phyloP scores from a whole-genome alignment of 2,797 vertebrate species.

The Macropus fuliginosus region DNA sequence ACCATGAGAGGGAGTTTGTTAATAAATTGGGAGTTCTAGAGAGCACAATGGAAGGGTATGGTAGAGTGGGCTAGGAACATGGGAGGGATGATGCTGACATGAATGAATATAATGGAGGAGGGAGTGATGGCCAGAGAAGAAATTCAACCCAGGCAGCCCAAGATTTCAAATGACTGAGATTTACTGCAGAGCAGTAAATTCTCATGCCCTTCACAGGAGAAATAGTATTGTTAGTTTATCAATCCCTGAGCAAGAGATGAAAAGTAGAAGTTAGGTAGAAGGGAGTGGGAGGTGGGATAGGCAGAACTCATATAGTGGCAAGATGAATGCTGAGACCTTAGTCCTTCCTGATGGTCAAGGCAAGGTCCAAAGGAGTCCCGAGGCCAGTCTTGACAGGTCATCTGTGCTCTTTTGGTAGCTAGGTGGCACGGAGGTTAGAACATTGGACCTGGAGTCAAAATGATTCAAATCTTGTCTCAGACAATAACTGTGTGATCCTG shows the following conservation, averaged over 20 bases:
- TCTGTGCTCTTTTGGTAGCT: neutral
- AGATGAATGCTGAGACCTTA: neutral
- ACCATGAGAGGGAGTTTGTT: neutral
- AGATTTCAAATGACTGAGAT: neutral
- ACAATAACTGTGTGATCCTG: neutral
- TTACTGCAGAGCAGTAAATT: neutral
- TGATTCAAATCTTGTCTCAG: neutral
- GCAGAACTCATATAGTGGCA: neutral
- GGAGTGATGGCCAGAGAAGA: neutral
- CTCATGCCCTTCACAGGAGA: neutral
- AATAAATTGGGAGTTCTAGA: neutral
- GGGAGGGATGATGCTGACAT: no score
- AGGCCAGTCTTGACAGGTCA: neutral
- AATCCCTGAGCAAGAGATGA: neutral
- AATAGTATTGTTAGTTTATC: neutral
- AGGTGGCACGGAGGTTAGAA: no score
- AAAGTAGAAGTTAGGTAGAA: neutral
- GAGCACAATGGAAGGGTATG: neutral
- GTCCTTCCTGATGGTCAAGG: neutral
- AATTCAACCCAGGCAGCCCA: neutral
- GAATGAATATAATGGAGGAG: neutral
- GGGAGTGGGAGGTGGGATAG: no score
- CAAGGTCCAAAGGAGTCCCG: neutral
- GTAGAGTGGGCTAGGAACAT: neutral
- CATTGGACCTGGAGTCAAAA: neutral